Percentiles rank a stretch among this genome's conserved stretches.
Evolutionary conservation across 2,888 invertebrate species (phyloP).

Genomic region (Ochropleura leucogaster): DNA sequence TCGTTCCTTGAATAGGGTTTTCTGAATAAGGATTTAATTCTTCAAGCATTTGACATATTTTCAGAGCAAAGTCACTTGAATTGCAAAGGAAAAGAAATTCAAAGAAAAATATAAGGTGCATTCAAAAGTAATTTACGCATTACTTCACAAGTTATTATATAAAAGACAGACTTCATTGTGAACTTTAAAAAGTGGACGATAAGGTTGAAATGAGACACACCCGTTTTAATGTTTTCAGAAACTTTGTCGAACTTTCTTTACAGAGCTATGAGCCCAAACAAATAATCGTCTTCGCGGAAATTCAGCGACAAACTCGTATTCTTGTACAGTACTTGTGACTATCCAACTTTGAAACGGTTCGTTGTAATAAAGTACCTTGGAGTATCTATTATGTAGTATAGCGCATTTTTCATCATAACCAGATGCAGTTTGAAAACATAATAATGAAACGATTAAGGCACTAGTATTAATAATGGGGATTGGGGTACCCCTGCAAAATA

Average conservation of each 20-base stretch:
- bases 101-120: neutral
- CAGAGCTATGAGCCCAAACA: slow-evolving; percentile 30
- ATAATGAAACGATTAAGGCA: neutral
- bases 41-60: neutral
- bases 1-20: neutral
- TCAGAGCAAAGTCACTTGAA: neutral
- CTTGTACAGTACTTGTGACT: slow-evolving; percentile 8
- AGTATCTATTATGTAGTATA: slow-evolving; percentile 12
- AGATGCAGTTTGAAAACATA: neutral
- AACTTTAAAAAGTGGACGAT: slow-evolving; percentile 21
- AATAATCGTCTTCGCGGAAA: slow-evolving; percentile 38
- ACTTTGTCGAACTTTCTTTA: slow-evolving; percentile 28
- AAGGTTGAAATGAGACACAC: slow-evolving; percentile 21
- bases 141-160: neutral
- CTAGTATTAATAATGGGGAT: neutral
- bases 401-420: neutral
- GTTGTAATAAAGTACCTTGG: slow-evolving; percentile 13
- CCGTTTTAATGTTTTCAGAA: slow-evolving; percentile 25
- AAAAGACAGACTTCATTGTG: slow-evolving; percentile 25
- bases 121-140: slow-evolving; percentile 15
- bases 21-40: neutral
- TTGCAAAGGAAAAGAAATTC: neutral
- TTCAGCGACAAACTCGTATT: slow-evolving; percentile 27
- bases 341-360: slow-evolving; percentile 28
- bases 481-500: neutral